Evolutionary conservation across 2,113 vertebrate genomes (phyloP).

Genomic region (Ictalurus punctatus): DNA sequence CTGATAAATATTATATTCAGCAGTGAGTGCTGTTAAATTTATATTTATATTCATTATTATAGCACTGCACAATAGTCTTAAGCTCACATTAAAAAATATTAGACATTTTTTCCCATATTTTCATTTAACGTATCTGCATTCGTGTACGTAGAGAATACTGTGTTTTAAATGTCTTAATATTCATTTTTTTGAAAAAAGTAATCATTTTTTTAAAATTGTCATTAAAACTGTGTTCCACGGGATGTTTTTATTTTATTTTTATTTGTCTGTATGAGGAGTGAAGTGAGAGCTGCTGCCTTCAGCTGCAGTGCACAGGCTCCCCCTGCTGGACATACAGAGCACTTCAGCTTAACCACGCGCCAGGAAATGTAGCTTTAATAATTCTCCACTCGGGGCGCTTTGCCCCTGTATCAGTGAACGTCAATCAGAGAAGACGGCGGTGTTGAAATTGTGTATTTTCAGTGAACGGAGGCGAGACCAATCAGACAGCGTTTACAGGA

Average conservation of each 20-base stretch:
- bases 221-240: too few relatives aligned
- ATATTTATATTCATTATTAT: background rate
- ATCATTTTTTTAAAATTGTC: background rate
- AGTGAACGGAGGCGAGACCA: too few relatives aligned
- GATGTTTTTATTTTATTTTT: too few relatives aligned
- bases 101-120: background rate
- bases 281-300: background rate
- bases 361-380: too few relatives aligned
- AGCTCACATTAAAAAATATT: background rate
- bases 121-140: background rate
- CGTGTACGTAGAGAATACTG: background rate
- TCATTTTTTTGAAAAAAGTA: too few relatives aligned
- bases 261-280: background rate
- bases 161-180: too few relatives aligned
- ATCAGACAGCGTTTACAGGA: too few relatives aligned
- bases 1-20: background rate
- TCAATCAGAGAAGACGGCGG: too few relatives aligned
- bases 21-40: background rate
- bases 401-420: too few relatives aligned
- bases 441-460: too few relatives aligned
- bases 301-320: slow-evolving; percentile 23
- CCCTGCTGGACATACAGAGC: slow-evolving; percentile 27
- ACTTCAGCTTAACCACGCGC: background rate
- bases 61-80: background rate
- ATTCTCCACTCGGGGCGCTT: too few relatives aligned